Base-by-base conservation (phyloP, 2,113 vertebrate genomes). In the Phrynosoma platyrhinos region DNA sequence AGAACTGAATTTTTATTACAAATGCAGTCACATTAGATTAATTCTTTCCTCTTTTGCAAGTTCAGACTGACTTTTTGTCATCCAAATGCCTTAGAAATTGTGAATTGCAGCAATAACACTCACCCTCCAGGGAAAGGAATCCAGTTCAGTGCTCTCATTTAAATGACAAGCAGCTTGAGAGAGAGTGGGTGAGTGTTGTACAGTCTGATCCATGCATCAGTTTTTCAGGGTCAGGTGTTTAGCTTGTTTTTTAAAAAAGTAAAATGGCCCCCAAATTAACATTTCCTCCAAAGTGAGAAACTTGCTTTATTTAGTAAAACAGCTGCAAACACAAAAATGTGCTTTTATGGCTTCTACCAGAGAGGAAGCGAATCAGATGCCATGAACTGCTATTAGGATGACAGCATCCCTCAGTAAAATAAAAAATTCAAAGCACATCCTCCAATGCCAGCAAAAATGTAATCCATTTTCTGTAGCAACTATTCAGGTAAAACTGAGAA, bases 221-320 rank as follows among this genome's bases (percentile, higher is more conserved):
- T 30, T 89, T 25, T 40, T 52, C 1, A n/a, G 53, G 77, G 74
- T 91, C 16, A 64, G 36, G 8, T 5, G 86, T 52, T 58, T 80
- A 2, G 53, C 23, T 47, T 42, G 72, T 18, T 62, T 16, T 16
- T 18, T 13, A 58, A 62, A 42, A 77, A 0, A 30, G 68, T 25
- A 2, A 14, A 36, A 18, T 0, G 0, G 36, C 53, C 40, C 75
- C 20, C 0, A 2, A 1, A 0, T 66, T 82, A 0, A 1, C 0
- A 0, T 72, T 87, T 55, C 77, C 32, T 16, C 14, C 30, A 74
- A 36, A 36, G 7, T 21, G n/a, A 81, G 88, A 86, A 55, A 30
- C 32, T n/a, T 81, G 52, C 0, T 5, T 40, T 76, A 18, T 21
- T 42, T 25, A 58, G 58, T 55, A 20, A 27, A 72, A 53, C 27